These are phyloP conservation scores for Aythya baeri DNA, from an alignment of 2,113 vertebrate species.

Conservation along the genomic window DNA sequence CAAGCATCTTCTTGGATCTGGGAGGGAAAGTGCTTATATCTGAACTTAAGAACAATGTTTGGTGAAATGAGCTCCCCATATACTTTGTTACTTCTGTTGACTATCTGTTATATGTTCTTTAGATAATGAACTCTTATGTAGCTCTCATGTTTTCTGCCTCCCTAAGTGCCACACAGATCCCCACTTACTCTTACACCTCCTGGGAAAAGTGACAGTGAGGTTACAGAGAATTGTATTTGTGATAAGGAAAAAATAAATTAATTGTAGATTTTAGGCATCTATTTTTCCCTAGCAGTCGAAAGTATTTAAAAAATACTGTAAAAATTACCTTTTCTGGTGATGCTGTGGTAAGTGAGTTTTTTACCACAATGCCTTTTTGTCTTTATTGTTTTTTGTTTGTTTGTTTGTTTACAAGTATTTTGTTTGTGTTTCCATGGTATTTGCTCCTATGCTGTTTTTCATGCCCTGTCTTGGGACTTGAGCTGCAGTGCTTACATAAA, in stretches of 20 bases:
- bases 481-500: not conserved
- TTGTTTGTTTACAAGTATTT: not conserved
- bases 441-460: not conserved
- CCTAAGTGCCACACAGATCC: not conserved
- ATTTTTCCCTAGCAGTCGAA: not conserved
- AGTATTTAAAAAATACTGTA: not conserved
- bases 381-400: not conserved
- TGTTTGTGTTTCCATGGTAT: not conserved
- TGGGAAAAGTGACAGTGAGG: not conserved
- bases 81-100: not conserved
- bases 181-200: accelerated
- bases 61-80: not conserved
- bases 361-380: not conserved
- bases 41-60: not conserved
- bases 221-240: not conserved
- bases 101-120: not conserved
- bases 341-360: not conserved
- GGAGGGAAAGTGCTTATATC: not conserved
- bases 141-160: not conserved
- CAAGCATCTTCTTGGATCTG: not conserved
- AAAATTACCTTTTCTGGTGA: not conserved
- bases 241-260: not conserved
- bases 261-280: not conserved
- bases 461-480: not conserved
- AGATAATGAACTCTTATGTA: not conserved